Base-by-base conservation (phyloP, 2,797 vertebrate genomes). In the Sebastes dallii region DNA sequence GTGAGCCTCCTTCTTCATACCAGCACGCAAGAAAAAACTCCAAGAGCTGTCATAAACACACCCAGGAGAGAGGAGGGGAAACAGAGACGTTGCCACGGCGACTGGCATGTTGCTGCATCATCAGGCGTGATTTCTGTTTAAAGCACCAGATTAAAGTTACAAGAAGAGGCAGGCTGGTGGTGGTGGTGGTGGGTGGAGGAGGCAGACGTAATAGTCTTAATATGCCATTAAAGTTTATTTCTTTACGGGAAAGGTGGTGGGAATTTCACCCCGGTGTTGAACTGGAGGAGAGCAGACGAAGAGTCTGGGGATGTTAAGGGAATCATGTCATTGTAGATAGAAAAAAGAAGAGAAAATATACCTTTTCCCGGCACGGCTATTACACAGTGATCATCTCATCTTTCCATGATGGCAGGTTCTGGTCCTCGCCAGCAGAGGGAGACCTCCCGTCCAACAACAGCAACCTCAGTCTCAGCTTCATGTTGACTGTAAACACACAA, bases 11-110 rank as follows among this genome's bases (percentile, higher is more conserved):
- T 91, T 42, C 64, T 86, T 84, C 84, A 91, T 91, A 90, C 87
- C 88, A 87, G 82, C 86, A 85, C 54, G 78, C 76, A 70, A 78
- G 84, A 87, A 67, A 70, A 83, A 84, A 82, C 81, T 55, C 72
- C 78, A 86, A 82, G 89, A 90, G 64, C 88, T 93, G 91, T 93
- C 90, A 93, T 90, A 92, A 94, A 93, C 90, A 92, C 86, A 89
- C 84, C 85, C 81, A 50, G 71, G 42, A 86, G 56, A 86, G 80
- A 89, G 82, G 84, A 94, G 74, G 90, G 79, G 82, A 92, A 93
- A 91, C 86, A 92, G 86, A 85, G 83, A 83, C 5, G 87, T 95
- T 93, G 68, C 90, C 88, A 75, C 64, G 61, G 88, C 29, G 61
- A 90, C 87, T 79, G 81, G 83, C 78, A 62, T 82, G 82, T 80